Base-by-base conservation (phyloP, 2,113 vertebrate genomes). In the Planiliza haematocheilus region DNA sequence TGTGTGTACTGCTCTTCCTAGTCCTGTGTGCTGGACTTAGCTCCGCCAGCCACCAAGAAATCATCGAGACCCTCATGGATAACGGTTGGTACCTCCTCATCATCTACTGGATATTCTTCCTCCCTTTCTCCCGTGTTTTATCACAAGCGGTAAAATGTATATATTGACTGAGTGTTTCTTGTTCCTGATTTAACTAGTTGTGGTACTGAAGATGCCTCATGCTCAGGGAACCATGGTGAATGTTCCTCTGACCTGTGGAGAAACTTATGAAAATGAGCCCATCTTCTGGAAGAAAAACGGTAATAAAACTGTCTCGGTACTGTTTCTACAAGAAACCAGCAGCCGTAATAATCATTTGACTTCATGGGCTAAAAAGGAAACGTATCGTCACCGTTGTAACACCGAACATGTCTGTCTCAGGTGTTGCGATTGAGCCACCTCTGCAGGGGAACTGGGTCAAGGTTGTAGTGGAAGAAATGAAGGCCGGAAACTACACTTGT, bases 401-500 rank as follows among this genome's bases (percentile, higher is more conserved):
- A 30, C 8, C 71, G 61, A 62, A 17, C 7, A 13, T 65, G 13
- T 57, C 18, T 68, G 41, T 78, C 12, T 56, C 66, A 90, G 90
- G 84, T 16, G 2, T 21, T 58, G 69, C 53, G 39, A 51, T 85
- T 0, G 7, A 43, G 0, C 74, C 78, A 5, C 0, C 62, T 69
- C 72, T 87, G 10, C 24, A 45, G 20, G 92, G 91, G 1, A 93
- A 92, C 64, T 21, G 55, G 7, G 76, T 94, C n/a, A 48, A 0
- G 0, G 89, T 91, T 1, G 30, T 37, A 1, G 88, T 93, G 55
- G 67, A 79, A 17, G 91, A 89, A 20, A 77, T 90, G 84, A 20
- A 65, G 0, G 94, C 90, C 39, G 93, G 92, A 30, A 94, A 93
- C 84, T 95, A 87, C 89, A 89, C 83, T 5, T 94, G 94, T 73